Conservation (phyloP, 2,113 vertebrate genomes). For the Tupaia tana region DNA sequence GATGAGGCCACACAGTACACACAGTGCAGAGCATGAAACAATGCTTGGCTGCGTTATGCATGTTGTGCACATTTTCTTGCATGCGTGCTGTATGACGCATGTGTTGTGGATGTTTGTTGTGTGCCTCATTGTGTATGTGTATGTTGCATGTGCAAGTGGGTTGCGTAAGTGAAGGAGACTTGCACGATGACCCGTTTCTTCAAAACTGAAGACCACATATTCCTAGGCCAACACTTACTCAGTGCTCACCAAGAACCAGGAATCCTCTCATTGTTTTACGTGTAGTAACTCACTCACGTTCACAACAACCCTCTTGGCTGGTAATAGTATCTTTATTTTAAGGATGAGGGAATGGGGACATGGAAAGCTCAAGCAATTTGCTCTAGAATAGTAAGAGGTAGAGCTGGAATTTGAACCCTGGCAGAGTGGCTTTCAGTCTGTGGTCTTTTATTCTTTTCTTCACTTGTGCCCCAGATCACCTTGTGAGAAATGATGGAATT, state of each 20-base stretch:
- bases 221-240: not conserved
- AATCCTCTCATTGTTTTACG: accelerated
- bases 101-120: not conserved
- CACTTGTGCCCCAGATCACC: not conserved
- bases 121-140: not conserved
- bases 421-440: not conserved
- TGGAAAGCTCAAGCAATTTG: not conserved
- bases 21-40: not conserved
- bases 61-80: not conserved
- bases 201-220: not conserved
- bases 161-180: not conserved
- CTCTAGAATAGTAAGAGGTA: not conserved
- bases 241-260: not conserved
- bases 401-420: conserved; percentile 22
- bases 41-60: not conserved
- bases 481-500: not conserved
- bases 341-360: not conserved
- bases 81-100: not conserved
- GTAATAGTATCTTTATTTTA: too few relatives aligned
- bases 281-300: not conserved
- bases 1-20: not conserved
- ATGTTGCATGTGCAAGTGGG: not conserved
- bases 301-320: not conserved
- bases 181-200: not conserved
- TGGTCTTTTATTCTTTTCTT: not conserved